These are phyloP conservation scores for Sesamia inferens DNA, from an alignment of 2,888 invertebrate species.

Conservation along the genomic window DNA sequence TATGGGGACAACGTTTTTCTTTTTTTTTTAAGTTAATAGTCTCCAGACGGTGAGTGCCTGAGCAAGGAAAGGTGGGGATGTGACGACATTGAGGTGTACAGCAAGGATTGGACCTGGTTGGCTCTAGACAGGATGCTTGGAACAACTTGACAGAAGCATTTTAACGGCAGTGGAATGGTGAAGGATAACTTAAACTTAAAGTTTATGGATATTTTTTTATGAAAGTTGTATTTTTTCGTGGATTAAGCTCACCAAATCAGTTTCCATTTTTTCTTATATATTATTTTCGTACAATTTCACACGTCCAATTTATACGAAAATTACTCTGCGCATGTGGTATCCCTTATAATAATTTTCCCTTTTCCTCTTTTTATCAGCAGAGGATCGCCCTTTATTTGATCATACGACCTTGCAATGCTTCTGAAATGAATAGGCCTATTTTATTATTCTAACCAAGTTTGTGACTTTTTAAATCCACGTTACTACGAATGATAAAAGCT, in stretches of 20 bases:
- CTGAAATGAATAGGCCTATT: not conserved
- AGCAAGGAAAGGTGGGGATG: not conserved
- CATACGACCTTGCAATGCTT: not conserved
- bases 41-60: too few species aligned
- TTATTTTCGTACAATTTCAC: slow-evolving; percentile 8
- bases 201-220: not conserved
- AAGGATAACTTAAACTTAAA: too few species aligned
- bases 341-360: slow-evolving; percentile 20
- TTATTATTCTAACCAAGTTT: slow-evolving; percentile 6
- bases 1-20: too few species aligned
- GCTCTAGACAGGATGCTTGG: not conserved
- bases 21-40: too few species aligned
- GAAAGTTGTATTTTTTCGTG: not conserved
- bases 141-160: not conserved
- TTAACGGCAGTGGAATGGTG: too few species aligned
- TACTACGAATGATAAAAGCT: not conserved
- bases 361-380: slow-evolving; percentile 28
- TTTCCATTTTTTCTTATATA: too few species aligned
- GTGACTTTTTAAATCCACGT: slow-evolving; percentile 2
- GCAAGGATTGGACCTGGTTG: not conserved
- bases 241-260: not conserved
- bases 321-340: slow-evolving; percentile 17
- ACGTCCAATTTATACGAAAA: slow-evolving; percentile 17
- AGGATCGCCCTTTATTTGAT: slow-evolving; percentile 14
- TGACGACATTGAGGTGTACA: not conserved